Evolutionary conservation across 2,797 vertebrate genomes (phyloP).

Genomic region (Scleropages formosus): DNA sequence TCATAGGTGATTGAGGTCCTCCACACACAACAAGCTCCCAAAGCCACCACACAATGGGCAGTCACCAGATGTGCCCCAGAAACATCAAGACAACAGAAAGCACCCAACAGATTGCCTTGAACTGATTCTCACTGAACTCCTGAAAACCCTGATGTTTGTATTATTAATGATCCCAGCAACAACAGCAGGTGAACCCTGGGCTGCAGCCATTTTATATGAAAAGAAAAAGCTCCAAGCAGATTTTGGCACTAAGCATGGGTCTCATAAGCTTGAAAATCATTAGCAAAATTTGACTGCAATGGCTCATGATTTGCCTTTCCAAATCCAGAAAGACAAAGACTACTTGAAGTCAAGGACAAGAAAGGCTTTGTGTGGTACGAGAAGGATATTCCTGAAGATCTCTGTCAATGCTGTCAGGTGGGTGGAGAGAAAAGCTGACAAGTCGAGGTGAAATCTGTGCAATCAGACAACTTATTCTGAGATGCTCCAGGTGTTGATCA

Average conservation of each 20-base stretch:
- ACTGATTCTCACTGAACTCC: too few relatives aligned
- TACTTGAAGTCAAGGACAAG: too few relatives aligned
- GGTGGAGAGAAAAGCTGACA: background rate
- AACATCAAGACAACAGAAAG: background rate
- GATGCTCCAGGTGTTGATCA: background rate
- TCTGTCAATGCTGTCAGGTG: too few relatives aligned
- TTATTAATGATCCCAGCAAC: background rate
- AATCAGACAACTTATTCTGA: background rate
- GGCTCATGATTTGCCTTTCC: too few relatives aligned
- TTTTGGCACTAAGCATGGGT: too few relatives aligned
- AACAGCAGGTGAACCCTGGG: background rate
- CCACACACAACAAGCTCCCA: background rate
- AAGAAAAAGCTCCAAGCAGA: too few relatives aligned
- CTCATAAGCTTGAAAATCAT: too few relatives aligned
- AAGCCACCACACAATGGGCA: background rate
- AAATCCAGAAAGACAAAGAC: too few relatives aligned
- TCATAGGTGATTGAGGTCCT: background rate
- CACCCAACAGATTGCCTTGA: background rate
- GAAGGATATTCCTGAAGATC: too few relatives aligned
- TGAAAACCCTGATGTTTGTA: background rate
- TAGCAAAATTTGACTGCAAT: too few relatives aligned
- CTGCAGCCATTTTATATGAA: too few relatives aligned
- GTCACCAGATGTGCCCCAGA: background rate
- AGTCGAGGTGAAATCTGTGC: background rate
- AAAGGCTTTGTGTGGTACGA: too few relatives aligned